phyloP scores from a whole-genome alignment of 2,797 vertebrate species.

The Pangasius sanitwongsei region DNA sequence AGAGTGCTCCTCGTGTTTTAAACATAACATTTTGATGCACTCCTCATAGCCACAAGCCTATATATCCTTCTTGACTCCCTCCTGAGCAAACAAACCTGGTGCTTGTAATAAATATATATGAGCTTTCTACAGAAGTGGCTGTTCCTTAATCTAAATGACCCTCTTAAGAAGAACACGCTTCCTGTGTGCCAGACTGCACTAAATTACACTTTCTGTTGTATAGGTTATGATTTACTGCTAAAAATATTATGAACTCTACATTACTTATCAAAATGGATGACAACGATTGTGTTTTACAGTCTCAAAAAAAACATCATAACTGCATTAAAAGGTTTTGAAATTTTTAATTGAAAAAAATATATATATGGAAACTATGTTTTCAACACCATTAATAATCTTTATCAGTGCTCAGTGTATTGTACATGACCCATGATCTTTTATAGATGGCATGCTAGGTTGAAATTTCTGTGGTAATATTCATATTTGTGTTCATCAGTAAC shows the following conservation, averaged over 20 bases:
- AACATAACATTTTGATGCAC: not conserved
- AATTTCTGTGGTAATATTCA: not conserved
- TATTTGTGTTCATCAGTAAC: not conserved
- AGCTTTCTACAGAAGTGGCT: not conserved
- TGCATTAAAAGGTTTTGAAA: not conserved
- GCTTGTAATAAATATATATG: conserved; percentile 4
- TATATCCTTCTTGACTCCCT: not conserved
- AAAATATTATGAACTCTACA: not conserved
- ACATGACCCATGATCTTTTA: not conserved
- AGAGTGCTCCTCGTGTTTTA: not conserved
- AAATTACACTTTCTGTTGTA: not conserved
- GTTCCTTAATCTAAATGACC: conserved; percentile 6
- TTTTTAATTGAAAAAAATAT: not conserved
- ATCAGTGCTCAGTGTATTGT: not conserved
- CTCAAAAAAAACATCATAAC: not conserved
- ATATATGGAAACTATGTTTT: not conserved
- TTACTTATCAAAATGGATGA: not conserved
- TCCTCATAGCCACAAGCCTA: not conserved
- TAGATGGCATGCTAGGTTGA: not conserved
- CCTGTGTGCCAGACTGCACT: not conserved
- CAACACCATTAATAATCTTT: not conserved
- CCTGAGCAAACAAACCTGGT: not conserved
- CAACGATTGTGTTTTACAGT: not conserved
- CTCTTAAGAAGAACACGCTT: not conserved
- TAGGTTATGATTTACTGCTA: not conserved